Evolutionary conservation across 2,113 vertebrate species (phyloP).

Genomic region (Anhinga rufa): DNA sequence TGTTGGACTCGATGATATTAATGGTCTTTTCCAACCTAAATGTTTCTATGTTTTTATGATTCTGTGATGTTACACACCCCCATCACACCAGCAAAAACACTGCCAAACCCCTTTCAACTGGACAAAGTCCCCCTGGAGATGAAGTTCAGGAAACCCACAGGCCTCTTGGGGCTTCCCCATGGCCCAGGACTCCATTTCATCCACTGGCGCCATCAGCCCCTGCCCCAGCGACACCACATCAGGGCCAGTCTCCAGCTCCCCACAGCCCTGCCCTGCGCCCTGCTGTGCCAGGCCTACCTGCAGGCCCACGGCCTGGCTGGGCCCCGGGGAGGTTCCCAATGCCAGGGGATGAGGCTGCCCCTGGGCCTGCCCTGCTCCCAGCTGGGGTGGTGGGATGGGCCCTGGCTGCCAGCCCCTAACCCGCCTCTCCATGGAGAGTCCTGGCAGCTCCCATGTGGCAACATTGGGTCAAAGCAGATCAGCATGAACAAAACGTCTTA

Average conservation of each 20-base stretch:
- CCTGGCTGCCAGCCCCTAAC: background rate
- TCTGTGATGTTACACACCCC: background rate
- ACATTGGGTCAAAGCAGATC: background rate
- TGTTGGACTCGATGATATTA: accelerated
- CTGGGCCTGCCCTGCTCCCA: background rate
- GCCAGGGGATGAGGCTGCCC: background rate
- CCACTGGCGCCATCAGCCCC: accelerated
- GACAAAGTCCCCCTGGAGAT: background rate
- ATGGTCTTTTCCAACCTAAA: background rate
- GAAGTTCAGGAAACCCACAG: background rate
- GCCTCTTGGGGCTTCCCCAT: background rate
- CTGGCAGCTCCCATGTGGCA: accelerated
- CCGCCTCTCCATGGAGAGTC: too few relatives aligned
- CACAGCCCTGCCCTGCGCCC: too few relatives aligned
- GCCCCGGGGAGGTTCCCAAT: background rate
- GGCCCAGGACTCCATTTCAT: background rate
- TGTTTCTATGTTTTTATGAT: background rate
- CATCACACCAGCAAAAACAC: background rate
- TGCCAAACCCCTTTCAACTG: background rate
- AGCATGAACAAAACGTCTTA: background rate
- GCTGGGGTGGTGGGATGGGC: background rate
- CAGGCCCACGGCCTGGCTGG: accelerated
- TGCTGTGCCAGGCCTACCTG: accelerated
- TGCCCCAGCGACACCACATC: background rate
- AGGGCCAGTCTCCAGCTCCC: background rate